These are phyloP conservation scores for Parauchenoglanis ngamensis DNA, from an alignment of 2,797 vertebrate species.

Conservation along the genomic window DNA sequence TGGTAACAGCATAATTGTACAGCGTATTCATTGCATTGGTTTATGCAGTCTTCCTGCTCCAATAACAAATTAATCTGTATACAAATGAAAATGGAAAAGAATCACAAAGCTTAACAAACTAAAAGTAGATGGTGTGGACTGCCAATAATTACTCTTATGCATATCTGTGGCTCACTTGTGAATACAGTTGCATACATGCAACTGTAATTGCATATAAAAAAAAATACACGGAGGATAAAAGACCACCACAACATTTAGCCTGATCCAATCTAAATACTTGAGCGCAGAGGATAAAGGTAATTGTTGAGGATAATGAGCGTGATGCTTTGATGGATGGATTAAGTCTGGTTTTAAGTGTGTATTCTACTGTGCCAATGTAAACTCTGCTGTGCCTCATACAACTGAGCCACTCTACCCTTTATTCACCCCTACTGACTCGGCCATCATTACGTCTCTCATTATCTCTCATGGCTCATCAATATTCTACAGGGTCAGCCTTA, in stretches of 20 bases:
- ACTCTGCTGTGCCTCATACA: conserved; percentile 46
- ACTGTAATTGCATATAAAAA: neutral
- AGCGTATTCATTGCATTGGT: conserved; percentile 14
- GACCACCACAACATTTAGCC: conserved; percentile 20
- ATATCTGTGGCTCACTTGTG: neutral
- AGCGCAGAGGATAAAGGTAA: conserved; percentile 25
- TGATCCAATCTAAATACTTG: conserved; percentile 36
- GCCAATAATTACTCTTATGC: neutral
- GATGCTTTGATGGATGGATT: conserved; percentile 51
- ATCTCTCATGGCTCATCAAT: conserved; percentile 50
- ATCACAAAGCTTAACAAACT: neutral
- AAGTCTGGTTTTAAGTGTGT: conserved; percentile 43
- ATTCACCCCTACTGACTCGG: conserved; percentile 34
- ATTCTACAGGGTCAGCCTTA: conserved; percentile 46
- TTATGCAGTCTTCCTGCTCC: conserved; percentile 1
- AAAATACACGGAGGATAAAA: conserved; percentile 21
- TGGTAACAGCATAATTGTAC: conserved; percentile 10
- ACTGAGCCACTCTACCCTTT: conserved; percentile 41
- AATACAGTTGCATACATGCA: neutral
- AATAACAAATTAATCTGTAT: neutral
- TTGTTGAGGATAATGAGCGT: conserved; percentile 47
- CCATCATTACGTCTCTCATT: conserved; percentile 51
- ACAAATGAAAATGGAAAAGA: conserved; percentile 15
- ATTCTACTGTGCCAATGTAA: conserved; percentile 51
- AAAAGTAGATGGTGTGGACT: neutral